Evolutionary conservation across 2,113 vertebrate genomes (phyloP).

Genomic region (Tetrax tetrax): DNA sequence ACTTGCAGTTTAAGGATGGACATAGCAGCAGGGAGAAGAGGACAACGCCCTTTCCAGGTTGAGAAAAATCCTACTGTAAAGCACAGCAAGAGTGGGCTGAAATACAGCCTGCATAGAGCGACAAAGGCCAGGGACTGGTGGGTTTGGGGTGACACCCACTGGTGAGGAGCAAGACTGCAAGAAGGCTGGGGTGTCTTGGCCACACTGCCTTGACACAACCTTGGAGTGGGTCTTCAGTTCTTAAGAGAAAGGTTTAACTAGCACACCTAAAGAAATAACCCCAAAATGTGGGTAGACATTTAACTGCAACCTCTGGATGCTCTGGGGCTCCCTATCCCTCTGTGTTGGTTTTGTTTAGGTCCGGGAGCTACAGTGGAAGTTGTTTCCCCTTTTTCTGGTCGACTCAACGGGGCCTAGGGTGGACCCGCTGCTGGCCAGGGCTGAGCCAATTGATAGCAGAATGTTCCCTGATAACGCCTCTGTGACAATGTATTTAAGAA

Average conservation of each 20-base stretch:
- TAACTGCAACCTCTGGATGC: not conserved
- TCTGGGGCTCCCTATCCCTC: not conserved
- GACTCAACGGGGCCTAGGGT: no score
- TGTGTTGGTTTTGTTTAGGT: no score
- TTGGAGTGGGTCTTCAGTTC: not conserved
- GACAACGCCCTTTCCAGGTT: not conserved
- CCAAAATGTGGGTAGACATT: rapidly evolving
- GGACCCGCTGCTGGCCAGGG: no score
- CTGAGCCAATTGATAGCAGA: no score
- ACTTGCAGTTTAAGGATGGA: no score
- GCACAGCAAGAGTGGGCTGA: not conserved
- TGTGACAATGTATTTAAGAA: no score
- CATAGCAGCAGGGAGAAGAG: not conserved
- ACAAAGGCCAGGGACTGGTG: not conserved
- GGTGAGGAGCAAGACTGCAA: not conserved
- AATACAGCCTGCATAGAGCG: not conserved
- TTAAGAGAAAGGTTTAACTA: not conserved
- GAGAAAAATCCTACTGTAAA: not conserved
- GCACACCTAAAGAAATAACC: not conserved
- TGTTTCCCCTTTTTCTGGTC: no score
- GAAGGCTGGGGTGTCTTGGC: not conserved
- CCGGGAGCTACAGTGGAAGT: no score
- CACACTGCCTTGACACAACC: not conserved
- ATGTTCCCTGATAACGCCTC: no score
- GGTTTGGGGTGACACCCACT: not conserved